phyloP scores from a whole-genome alignment of 2,888 invertebrate species.

The Serripes groenlandicus region DNA sequence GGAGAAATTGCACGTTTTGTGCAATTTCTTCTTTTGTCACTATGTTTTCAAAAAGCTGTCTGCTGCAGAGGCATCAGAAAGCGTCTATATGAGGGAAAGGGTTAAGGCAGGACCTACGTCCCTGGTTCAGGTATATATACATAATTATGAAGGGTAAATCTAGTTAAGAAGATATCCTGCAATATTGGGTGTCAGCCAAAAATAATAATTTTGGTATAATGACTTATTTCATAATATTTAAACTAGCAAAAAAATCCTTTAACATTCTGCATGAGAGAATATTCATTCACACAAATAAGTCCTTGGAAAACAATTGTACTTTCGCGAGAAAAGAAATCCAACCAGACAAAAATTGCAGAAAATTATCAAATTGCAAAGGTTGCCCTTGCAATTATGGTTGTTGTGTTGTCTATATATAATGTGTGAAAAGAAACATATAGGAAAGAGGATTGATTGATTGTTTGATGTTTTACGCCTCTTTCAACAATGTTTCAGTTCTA shows the following conservation, averaged over 20 bases:
- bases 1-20: background rate
- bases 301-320: too few relatives aligned
- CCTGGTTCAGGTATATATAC: background rate
- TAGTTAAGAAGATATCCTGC: background rate
- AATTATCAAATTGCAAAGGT: too few relatives aligned
- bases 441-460: too few relatives aligned
- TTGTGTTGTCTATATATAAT: too few relatives aligned
- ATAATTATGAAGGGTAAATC: slow-evolving; percentile 8
- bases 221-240: slow-evolving; percentile 18
- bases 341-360: too few relatives aligned
- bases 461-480: too few relatives aligned
- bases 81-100: background rate
- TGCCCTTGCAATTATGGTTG: too few relatives aligned
- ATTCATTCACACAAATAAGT: background rate
- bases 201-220: slow-evolving; percentile 24
- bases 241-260: background rate
- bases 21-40: background rate
- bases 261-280: background rate
- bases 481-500: too few relatives aligned
- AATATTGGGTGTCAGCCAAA: slow-evolving; percentile 2
- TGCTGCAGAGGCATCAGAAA: background rate
- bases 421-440: too few relatives aligned
- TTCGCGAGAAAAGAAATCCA: too few relatives aligned
- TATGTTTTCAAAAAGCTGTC: background rate
- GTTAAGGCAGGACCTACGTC: background rate